Evolutionary conservation across 2,113 vertebrate genomes (phyloP), one percentile per base, ranked within the genome.

Genomic region (Rissa tridactyla): DNA sequence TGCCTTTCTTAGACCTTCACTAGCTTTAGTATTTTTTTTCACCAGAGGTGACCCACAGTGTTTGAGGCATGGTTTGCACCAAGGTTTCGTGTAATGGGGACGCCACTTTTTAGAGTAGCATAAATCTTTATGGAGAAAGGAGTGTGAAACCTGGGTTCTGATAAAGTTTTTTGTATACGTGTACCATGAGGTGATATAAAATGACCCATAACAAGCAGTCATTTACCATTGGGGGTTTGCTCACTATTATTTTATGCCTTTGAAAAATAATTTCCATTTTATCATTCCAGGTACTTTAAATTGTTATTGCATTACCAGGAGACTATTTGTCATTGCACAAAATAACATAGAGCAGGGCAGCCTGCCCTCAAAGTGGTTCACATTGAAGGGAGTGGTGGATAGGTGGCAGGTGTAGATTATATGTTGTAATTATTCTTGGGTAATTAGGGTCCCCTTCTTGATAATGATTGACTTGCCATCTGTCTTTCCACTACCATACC

Each of bases 401-500:
- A 49, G 36, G 27, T 82, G 76, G 44, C 91, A 88, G 49, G 32
- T 90, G 62, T 83, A 81, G 34, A 71, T 70, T 88, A 23, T 82
- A 51, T 65, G 52, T 32, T 89, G 40, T 32, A 71, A 71, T 97
- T 90, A 86, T 92, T 86, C 49, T 68, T 66, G 36, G 30, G 29
- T 92, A 80, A 90, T 95, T 96, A 84, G 46, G 49, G 69, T 78
- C 26, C 29, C 46, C 46, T 95, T 88, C 77, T 54, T 88, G 70
- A 88, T 29, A 90, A 61, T 87, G 69, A 92, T 68, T 95, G 94
- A 88, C 57, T 96, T 84, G 32, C 71, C 73, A n/a, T 91, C 57
- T 92, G 68, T 62, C 46, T 96, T 93, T 93, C 76, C 71, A 72
- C 29, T 36, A 55, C 78, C 19, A 27, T 21, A 22, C 34, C 32